Percentiles rank a stretch among this genome's conserved stretches.
These are phyloP conservation scores for Bradysia coprophila DNA, from an alignment of 1,140 invertebrate species.

Conservation along the genomic window DNA sequence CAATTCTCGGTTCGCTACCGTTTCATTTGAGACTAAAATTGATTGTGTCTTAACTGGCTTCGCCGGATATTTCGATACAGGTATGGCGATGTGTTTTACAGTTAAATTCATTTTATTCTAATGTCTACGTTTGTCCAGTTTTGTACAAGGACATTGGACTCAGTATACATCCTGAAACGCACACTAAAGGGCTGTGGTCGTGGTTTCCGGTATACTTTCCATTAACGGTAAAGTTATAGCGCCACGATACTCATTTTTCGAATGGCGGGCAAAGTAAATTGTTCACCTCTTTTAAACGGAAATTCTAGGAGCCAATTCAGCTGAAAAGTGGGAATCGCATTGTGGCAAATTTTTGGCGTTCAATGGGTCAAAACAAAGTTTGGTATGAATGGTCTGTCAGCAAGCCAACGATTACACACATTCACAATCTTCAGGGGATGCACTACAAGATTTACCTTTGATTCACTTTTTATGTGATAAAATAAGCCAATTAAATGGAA, in stretches of 20 bases:
- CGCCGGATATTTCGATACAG: conserved; percentile 87
- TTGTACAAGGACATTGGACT: conserved; percentile 71
- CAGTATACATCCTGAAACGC: conserved; percentile 76
- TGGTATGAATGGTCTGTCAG: conserved; percentile 93
- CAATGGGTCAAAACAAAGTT: conserved; percentile 54
- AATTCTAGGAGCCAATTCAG: conserved; percentile 60
- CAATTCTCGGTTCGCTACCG: conserved; percentile 53
- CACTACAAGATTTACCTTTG: conserved; percentile 27
- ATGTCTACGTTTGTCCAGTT: no score
- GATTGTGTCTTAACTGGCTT: conserved; percentile 82
- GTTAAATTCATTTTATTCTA: no score
- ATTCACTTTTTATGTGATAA: no score
- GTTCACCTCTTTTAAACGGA: no score
- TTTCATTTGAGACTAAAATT: conserved; percentile 48
- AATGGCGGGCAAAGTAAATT: no score
- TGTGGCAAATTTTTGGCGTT: conserved; percentile 78
- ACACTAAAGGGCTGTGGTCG: conserved; percentile 83
- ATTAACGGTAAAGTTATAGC: no score
- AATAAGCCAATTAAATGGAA: no score
- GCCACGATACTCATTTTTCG: no score
- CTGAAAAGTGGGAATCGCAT: conserved; percentile 49
- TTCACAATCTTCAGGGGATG: conserved; percentile 69
- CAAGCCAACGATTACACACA: conserved; percentile 36
- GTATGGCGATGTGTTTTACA: no score
- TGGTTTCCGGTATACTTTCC: conserved; percentile 97